Conservation (phyloP, 2,797 vertebrate species). For the Anas bernieri region DNA sequence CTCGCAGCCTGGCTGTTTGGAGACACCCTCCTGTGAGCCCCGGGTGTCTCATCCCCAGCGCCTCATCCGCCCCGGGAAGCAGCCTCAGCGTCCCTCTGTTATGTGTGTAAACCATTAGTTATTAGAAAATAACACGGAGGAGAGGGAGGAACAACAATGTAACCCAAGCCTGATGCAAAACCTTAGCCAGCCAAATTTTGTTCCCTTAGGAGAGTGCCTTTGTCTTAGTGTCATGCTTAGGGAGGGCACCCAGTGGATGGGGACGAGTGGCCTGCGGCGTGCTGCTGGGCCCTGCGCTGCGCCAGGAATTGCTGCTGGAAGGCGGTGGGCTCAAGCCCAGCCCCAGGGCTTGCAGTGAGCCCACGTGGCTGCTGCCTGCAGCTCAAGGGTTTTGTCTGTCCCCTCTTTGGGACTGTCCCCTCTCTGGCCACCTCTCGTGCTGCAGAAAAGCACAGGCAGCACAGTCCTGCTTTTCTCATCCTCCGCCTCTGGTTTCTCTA, state of each 20-base stretch:
- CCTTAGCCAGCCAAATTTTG: not conserved
- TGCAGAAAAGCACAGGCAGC: not conserved
- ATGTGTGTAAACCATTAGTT: not conserved
- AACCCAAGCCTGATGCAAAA: not conserved
- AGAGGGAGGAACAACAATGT: accelerated
- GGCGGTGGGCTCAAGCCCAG: not conserved
- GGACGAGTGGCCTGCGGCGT: not conserved
- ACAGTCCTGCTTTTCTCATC: not conserved
- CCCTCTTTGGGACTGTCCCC: not conserved
- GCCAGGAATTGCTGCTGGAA: accelerated
- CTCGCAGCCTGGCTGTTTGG: not conserved
- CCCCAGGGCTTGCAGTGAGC: not conserved
- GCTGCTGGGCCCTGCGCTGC: not conserved
- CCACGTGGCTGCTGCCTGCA: not conserved
- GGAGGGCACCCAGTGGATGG: not conserved
- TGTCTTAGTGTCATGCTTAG: accelerated
- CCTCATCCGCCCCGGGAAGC: not conserved
- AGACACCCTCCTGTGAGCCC: not conserved
- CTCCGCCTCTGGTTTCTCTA: not conserved
- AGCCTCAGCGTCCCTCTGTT: not conserved
- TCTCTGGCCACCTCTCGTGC: not conserved
- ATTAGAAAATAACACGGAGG: not conserved
- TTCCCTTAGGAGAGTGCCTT: not conserved
- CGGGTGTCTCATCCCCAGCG: not conserved
- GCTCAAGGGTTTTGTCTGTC: not conserved